These are phyloP conservation scores for Chrysocyon brachyurus DNA, from an alignment of 2,797 vertebrate genomes.

Conservation along the genomic window DNA sequence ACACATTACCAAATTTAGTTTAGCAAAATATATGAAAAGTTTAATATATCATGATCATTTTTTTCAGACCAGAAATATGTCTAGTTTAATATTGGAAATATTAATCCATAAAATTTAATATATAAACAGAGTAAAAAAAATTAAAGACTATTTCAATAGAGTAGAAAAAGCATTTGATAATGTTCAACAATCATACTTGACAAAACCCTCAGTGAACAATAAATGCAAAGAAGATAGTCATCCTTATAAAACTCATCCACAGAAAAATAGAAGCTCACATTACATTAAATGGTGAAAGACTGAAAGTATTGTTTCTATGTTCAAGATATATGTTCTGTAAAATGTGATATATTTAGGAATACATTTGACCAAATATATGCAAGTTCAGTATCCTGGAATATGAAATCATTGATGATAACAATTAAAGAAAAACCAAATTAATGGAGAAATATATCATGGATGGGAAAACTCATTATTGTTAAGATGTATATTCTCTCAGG, in stretches of 20 bases:
- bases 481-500: not conserved
- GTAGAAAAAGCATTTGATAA: not conserved
- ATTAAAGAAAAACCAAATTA: not conserved
- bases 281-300: not conserved
- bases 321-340: not conserved
- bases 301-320: not conserved
- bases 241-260: not conserved
- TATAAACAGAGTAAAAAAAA: not conserved
- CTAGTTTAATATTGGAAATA: not conserved
- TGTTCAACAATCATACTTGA: not conserved
- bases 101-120: not conserved
- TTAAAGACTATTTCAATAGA: not conserved
- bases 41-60: not conserved
- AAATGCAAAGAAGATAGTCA: not conserved
- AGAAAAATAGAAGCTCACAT: not conserved
- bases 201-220: not conserved
- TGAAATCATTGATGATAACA: not conserved
- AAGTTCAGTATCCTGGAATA: not conserved
- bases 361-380: not conserved
- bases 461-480: not conserved
- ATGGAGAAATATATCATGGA: not conserved
- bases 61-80: not conserved
- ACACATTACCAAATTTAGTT: not conserved
- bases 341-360: not conserved
- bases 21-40: not conserved